phyloP scores from a whole-genome alignment of 2,113 vertebrate species.

The Dolichallabes microphthalmus region DNA sequence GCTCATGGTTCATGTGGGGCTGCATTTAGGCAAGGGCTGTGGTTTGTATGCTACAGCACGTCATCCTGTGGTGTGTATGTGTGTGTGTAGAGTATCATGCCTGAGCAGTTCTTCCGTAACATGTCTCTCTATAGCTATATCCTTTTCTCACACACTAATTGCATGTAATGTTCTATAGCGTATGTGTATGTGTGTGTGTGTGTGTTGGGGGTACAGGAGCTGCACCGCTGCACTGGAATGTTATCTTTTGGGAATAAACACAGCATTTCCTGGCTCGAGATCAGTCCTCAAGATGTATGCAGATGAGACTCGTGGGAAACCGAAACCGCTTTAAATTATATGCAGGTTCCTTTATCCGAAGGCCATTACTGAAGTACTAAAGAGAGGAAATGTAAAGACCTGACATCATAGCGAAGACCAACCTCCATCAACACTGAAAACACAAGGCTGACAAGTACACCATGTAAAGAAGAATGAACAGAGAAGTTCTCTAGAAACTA shows the following conservation, averaged over 20 bases:
- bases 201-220: constrained; percentile 11
- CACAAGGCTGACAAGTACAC: not conserved
- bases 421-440: not conserved
- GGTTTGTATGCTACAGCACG: constrained; percentile 64
- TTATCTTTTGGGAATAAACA: constrained; percentile 56
- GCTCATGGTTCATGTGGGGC: constrained; percentile 51
- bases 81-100: not conserved
- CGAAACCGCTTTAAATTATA: not conserved
- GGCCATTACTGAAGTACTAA: not conserved
- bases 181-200: not conserved
- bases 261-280: constrained; percentile 58
- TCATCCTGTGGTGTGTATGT: constrained; percentile 61
- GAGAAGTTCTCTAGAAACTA: not conserved
- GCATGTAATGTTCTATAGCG: not conserved
- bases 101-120: not conserved
- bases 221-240: not conserved
- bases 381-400: not conserved
- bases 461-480: not conserved
- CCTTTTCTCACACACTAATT: not conserved
- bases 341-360: constrained; percentile 6
- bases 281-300: not conserved
- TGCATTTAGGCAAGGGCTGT: constrained; percentile 57
- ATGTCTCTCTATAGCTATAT: constrained; percentile 36
- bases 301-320: not conserved
- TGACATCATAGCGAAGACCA: not conserved